Conservation (phyloP, 2,797 vertebrate genomes). For the Ataeniobius toweri region DNA sequence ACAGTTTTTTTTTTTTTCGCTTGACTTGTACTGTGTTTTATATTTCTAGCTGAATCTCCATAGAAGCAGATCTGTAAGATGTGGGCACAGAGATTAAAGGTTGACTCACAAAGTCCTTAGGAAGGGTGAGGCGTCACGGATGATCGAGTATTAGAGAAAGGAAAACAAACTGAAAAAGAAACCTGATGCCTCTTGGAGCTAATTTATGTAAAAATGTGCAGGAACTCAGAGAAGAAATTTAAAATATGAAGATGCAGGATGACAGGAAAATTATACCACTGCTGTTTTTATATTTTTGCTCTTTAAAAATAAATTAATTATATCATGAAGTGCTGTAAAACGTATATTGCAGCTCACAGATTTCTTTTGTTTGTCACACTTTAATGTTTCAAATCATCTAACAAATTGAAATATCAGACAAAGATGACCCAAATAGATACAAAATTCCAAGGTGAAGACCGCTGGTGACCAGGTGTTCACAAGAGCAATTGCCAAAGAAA, state of each 20-base stretch:
- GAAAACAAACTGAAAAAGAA: slow-evolving; percentile 55
- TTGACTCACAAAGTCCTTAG: slow-evolving; percentile 60
- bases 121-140: slow-evolving; percentile 51
- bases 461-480: too few species aligned
- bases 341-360: background rate
- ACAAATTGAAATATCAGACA: background rate
- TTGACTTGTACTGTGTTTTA: slow-evolving; percentile 17
- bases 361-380: background rate
- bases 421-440: too few species aligned
- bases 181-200: slow-evolving; percentile 46
- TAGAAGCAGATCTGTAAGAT: slow-evolving; percentile 39
- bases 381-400: too few species aligned
- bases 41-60: slow-evolving; percentile 19
- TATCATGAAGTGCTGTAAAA: background rate
- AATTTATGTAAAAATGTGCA: slow-evolving; percentile 59
- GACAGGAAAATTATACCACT: slow-evolving; percentile 10
- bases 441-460: too few species aligned
- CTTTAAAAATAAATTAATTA: background rate
- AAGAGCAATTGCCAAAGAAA: too few species aligned
- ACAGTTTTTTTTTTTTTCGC: slow-evolving; percentile 10
- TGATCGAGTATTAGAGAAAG: slow-evolving; percentile 54
- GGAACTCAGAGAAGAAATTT: slow-evolving; percentile 21
- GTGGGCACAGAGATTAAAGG: slow-evolving; percentile 52
- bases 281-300: background rate
- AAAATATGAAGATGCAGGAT: slow-evolving; percentile 30